Evolutionary conservation across 1,140 invertebrate species (phyloP), one percentile per base, ranked within the genome.

Genomic region (Coelopa frigida): DNA sequence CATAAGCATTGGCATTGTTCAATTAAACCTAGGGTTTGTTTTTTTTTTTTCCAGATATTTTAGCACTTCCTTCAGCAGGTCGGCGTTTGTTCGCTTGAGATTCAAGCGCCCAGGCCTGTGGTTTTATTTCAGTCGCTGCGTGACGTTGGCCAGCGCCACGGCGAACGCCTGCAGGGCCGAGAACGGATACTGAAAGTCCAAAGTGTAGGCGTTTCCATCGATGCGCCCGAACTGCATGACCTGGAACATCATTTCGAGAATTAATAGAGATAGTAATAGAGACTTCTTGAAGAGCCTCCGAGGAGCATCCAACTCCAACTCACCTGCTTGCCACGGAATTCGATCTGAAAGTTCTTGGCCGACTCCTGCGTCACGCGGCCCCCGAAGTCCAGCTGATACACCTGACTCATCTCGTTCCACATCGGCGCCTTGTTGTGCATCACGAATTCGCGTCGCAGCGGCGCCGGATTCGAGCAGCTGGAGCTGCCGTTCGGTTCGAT

Each of bases 171-270:
- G 96, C 38, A 98, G 78, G 46, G 94, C 93, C 41, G 93, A 94
- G 74, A 99, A 98, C 14, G 96, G 96, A 74, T 97, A 95, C 70
- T 98, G 94, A 73, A 98, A 99, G 74, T 99, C 96, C 59, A 99
- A 72, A 1, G 96, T 98, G 72, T 98, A 99, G 12, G 94, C 94
- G 72, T 98, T 97, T 50, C 89, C 90, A 73, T 99, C 95, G 58
- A 99, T 98, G 46, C 95, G 79, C 15, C 95, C 96, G 74, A 99
- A 99, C 73, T 99, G 95, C 93, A 99, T 97, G 10, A 98, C 95
- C 93, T 96, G 65, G 21, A 72, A 68, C 51, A 50, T 51, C 50
- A 46, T 23, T n/a, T n/a, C n/a, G 55, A 27, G 39, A 12, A 5
- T n/a, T 4, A 12, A 20, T 27, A 4, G 27, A 7, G 17, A 32